phyloP scores from a whole-genome alignment of 2,888 invertebrate species.

The Trichacis sp. region DNA sequence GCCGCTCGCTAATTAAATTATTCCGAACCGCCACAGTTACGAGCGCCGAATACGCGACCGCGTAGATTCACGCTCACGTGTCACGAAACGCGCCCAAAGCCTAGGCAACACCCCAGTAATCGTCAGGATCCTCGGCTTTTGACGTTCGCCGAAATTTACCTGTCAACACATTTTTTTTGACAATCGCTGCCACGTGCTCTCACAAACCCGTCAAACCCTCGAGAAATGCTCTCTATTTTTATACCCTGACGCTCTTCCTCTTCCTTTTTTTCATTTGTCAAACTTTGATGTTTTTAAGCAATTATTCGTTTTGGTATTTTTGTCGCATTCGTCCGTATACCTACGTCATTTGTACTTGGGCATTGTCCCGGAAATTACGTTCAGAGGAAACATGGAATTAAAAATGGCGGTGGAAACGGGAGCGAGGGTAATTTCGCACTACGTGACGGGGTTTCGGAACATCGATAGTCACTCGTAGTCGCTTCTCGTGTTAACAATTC shows the following conservation, averaged over 20 bases:
- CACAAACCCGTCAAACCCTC: too few relatives aligned
- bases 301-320: too few relatives aligned
- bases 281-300: too few relatives aligned
- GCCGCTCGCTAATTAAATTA: constrained; percentile 67
- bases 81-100: constrained; percentile 1
- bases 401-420: constrained; percentile 33
- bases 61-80: background rate
- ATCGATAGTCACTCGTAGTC: constrained; percentile 31
- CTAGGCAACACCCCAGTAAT: constrained; percentile 23
- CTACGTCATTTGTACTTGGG: background rate
- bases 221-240: background rate
- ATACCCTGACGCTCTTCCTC: background rate
- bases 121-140: constrained; percentile 15
- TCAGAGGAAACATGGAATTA: constrained; percentile 29
- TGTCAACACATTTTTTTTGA: constrained; percentile 15
- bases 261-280: background rate
- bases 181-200: background rate
- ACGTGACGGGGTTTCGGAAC: constrained; percentile 49
- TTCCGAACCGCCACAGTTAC: constrained; percentile 53
- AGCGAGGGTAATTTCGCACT: constrained; percentile 42
- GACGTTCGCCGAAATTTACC: constrained; percentile 24
- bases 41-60: constrained; percentile 23
- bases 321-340: too few relatives aligned
- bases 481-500: too few relatives aligned
- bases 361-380: constrained; percentile 19